phyloP scores from a whole-genome alignment of 2,888 invertebrate species.

The Spatulosminthurus flaviceps region DNA sequence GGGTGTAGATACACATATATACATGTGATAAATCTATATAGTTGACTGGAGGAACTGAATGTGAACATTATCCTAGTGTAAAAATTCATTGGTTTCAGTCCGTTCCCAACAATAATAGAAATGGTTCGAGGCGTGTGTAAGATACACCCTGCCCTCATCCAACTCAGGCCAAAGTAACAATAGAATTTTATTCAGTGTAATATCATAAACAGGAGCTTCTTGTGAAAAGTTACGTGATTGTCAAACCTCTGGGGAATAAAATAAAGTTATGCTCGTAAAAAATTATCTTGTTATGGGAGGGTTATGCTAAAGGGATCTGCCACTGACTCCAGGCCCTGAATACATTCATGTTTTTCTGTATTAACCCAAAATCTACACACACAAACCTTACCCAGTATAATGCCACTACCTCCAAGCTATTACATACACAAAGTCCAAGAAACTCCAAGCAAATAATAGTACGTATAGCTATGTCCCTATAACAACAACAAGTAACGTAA shows the following conservation, averaged over 20 bases:
- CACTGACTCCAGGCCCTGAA: conserved; percentile 36
- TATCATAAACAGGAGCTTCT: conserved; percentile 44
- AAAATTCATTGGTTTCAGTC: conserved; percentile 41
- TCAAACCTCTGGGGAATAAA: conserved; percentile 54
- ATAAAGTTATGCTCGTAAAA: conserved; percentile 60
- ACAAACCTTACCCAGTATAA: background rate
- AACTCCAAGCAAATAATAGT: too few species aligned
- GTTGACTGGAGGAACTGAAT: background rate
- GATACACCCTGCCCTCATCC: conserved; percentile 4
- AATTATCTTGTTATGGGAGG: conserved; percentile 58
- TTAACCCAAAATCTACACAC: conserved; percentile 4
- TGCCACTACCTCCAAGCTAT: too few species aligned
- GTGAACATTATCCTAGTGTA: conserved; percentile 14
- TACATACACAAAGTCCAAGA: too few species aligned
- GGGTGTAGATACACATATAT: background rate
- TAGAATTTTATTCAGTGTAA: conserved; percentile 45
- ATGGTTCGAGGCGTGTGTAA: conserved; percentile 41
- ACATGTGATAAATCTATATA: background rate
- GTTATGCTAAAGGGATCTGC: conserved; percentile 46
- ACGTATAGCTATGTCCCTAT: too few species aligned
- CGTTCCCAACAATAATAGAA: conserved; percentile 28
- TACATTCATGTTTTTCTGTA: background rate
- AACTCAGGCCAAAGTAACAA: conserved; percentile 36
- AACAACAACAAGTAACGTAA: background rate
- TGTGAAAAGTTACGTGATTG: conserved; percentile 45